Evolutionary conservation across 2,113 vertebrate genomes (phyloP).

Genomic region (Melanerpes aurifrons): DNA sequence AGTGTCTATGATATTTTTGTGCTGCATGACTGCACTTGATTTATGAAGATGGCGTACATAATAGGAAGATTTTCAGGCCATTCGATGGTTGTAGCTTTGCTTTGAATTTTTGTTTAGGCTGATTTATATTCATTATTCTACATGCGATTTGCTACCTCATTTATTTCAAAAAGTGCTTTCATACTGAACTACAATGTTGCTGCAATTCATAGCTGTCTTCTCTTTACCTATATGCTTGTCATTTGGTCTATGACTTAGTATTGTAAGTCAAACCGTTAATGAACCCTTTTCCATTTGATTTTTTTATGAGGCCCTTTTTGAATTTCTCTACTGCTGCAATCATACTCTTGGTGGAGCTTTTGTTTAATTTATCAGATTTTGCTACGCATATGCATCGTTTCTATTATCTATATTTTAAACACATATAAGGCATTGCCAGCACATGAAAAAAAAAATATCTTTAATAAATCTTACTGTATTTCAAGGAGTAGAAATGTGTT

Average conservation of each 20-base stretch:
- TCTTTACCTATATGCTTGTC: neutral
- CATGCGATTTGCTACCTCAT: neutral
- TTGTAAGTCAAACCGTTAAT: neutral
- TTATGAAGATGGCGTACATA: neutral
- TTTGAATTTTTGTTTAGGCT: conserved; percentile 7
- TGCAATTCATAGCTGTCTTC: neutral
- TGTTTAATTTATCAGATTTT: conserved; percentile 61
- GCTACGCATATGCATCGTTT: neutral
- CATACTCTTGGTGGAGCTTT: conserved; percentile 67
- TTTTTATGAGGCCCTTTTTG: neutral
- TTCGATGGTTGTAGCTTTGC: neutral
- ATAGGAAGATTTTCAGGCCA: neutral
- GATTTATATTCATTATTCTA: conserved; percentile 1
- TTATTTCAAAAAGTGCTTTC: conserved; percentile 19
- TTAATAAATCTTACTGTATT: conserved; percentile 24
- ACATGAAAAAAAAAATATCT: conserved; percentile 35
- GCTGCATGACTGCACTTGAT: neutral
- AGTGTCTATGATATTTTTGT: neutral
- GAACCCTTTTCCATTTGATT: conserved; percentile 19
- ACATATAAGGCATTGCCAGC: conserved; percentile 9
- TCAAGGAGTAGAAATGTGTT: conserved; percentile 21
- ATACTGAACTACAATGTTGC: neutral
- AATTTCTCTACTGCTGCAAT: conserved; percentile 25
- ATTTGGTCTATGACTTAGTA: neutral
- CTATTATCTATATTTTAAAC: conserved; percentile 46